phyloP scores from a whole-genome alignment of 1,140 invertebrate genomes.

The Drosophila mayri region DNA sequence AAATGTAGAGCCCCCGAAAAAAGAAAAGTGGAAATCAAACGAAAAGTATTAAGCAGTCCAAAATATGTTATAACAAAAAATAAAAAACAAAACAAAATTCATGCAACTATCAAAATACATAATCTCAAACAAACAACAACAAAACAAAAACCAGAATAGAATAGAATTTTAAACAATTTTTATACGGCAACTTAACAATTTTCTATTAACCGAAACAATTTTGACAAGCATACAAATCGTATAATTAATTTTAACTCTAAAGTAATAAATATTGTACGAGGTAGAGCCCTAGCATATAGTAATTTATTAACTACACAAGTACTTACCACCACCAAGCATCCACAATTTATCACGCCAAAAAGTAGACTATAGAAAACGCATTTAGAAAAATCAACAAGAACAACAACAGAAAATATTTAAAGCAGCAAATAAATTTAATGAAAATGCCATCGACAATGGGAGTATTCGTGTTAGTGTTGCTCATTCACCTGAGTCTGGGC shows the following conservation, averaged over 20 bases:
- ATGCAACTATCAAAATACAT: constrained; percentile 48
- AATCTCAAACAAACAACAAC: constrained; percentile 42
- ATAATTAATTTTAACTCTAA: constrained; percentile 32
- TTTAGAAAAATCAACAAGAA: constrained; percentile 54
- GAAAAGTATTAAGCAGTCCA: constrained; percentile 79
- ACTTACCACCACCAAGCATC: constrained; percentile 58
- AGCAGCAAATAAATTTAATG: background rate
- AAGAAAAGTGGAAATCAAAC: constrained; percentile 68
- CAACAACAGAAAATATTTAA: constrained; percentile 14
- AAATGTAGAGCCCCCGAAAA: constrained; percentile 51
- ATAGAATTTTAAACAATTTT: constrained; percentile 56
- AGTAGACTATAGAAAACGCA: constrained; percentile 67
- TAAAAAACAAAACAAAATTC: constrained; percentile 30
- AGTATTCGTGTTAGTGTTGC: constrained; percentile 42
- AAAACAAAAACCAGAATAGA: constrained; percentile 12
- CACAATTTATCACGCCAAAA: constrained; percentile 70
- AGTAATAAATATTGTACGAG: constrained; percentile 53
- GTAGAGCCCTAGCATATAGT: constrained; percentile 62
- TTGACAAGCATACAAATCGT: constrained; percentile 31
- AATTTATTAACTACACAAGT: constrained; percentile 74
- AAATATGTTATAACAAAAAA: constrained; percentile 41
- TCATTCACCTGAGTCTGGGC: constrained; percentile 58
- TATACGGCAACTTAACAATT: constrained; percentile 51
- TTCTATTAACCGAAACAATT: constrained; percentile 47
- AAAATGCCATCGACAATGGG: constrained; percentile 43